Conservation (phyloP, 1,140 invertebrate genomes). For the Stenopsyche tienmushanensis region DNA sequence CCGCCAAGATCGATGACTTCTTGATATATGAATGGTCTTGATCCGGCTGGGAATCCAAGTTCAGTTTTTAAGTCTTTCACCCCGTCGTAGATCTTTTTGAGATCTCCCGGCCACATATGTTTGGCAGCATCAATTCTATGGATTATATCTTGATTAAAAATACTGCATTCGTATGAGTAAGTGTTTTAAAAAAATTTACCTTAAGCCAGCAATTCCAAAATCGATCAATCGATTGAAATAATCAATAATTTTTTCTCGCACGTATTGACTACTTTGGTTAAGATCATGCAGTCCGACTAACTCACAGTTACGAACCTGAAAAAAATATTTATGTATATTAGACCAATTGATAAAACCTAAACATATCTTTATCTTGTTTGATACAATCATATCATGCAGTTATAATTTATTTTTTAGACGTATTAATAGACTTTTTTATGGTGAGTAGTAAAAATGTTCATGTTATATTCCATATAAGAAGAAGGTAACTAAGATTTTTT, state of each 20-base stretch:
- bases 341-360: neutral
- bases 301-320: constrained; percentile 72
- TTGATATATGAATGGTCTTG: constrained; percentile 70
- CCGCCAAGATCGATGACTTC: constrained; percentile 80
- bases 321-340: constrained; percentile 8
- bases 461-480: too few relatives aligned
- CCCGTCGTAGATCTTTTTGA: constrained; percentile 61
- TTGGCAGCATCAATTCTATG: constrained; percentile 71
- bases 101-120: constrained; percentile 78
- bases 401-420: too few relatives aligned
- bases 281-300: constrained; percentile 71
- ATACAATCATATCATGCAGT: too few relatives aligned
- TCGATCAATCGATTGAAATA: constrained; percentile 69
- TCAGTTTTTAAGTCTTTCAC: constrained; percentile 62
- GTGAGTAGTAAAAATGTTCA: too few relatives aligned
- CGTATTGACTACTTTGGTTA: constrained; percentile 62
- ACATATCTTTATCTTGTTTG: too few relatives aligned
- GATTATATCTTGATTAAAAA: constrained; percentile 18
- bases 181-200: constrained; percentile 43
- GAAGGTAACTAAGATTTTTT: too few relatives aligned
- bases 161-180: constrained; percentile 2
- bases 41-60: constrained; percentile 59
- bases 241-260: constrained; percentile 65
- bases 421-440: too few relatives aligned
- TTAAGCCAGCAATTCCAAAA: constrained; percentile 76